Base-by-base conservation (phyloP, 2,888 invertebrate species). In the Pecten maximus region DNA sequence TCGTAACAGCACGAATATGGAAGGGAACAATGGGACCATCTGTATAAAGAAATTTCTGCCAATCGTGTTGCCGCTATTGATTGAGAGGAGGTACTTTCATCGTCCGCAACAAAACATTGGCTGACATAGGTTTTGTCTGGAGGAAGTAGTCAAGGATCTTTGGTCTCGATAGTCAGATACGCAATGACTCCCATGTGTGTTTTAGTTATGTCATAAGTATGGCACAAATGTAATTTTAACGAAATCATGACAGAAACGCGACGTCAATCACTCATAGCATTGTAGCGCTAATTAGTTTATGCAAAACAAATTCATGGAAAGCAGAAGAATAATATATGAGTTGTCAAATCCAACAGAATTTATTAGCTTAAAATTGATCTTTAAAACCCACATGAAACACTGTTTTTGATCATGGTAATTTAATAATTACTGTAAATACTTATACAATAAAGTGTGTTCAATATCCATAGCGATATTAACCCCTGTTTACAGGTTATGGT, bases 141-240 rank as follows among this genome's bases (percentile, higher is more conserved):
- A 74, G 23, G 74, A 35, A 74, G 28, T 28, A 35, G 74, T 35
- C 35, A 74, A 74, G 35, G 35, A 74, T 35, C 35, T 35, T 35
- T 10, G 74, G 74, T 74, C 35, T 28, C 35, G 74, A 74, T 74
- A 0, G 19, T 35, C 35, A 35, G 35, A 35, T 16, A 35, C 6
- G 35, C 8, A 28, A 35, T 35, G 8, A 35, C 28, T 35, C 74
- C 74, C 74, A 10, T 35, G 74, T 74, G 74, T 74, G 35, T 74
- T 74, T 74, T 23, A 23, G 74, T 74, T 74, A 35, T 74, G 74
- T 74, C 74, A 74, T 10, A 74, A 74, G 74, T 74, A 74, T 74
- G 35, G 74, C 28, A 54, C 54, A 54, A 54, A 19, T 54, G 54
- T 54, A 54, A n/a, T 54, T 54, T 54, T 23, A 54, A 54, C 35